Base-by-base conservation (phyloP, 2,888 invertebrate species). In the Rhagophthalmus giganteus region DNA sequence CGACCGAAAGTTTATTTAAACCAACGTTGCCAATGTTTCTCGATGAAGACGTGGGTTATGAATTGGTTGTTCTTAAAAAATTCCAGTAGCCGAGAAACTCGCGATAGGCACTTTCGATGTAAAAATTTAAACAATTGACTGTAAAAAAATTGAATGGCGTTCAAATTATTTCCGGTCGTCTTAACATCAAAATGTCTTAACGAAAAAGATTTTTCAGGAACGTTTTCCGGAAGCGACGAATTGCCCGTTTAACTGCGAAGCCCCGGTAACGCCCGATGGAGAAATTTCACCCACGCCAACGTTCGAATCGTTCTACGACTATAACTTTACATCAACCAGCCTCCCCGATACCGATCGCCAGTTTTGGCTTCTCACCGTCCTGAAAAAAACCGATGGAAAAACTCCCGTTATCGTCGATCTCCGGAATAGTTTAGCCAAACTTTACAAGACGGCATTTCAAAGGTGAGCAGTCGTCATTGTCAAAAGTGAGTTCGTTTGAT, bases 301-400 rank as follows among this genome's bases (percentile, higher is more conserved):
- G 2, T 60, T 57, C 4, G 75, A 47, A n/a, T 28, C 44, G 10
- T 50, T 56, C 5, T 57, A 56, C 15, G 51, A 46, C 24, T 62
- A 56, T 33, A 27, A 35, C 25, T 45, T 44, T 5, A 58, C 55
- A 7, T 65, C 66, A 31, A n/a, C n/a, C n/a, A n/a, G n/a, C n/a
- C 62, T 45, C 5, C 24, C 46, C 12, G 67, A 70, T 33, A 83
- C 84, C 8, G 86, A 86, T 67, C 76, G 83, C 44, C 81, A 88
- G 38, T 92, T 88, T 74, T 92, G 91, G 91, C 76, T 92, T 42
- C 72, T 91, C 24, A 92, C 91, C 1, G 87, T 90, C 42, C 81
- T 90, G 59, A n/a, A n/a, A n/a, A 83, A 76, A 57, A 78, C 79
- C 35, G 75, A 78, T 32, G 78, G 76, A 6, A 70, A 68, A 58